phyloP scores from a whole-genome alignment of 2,797 vertebrate species.

The Psittacula echo region DNA sequence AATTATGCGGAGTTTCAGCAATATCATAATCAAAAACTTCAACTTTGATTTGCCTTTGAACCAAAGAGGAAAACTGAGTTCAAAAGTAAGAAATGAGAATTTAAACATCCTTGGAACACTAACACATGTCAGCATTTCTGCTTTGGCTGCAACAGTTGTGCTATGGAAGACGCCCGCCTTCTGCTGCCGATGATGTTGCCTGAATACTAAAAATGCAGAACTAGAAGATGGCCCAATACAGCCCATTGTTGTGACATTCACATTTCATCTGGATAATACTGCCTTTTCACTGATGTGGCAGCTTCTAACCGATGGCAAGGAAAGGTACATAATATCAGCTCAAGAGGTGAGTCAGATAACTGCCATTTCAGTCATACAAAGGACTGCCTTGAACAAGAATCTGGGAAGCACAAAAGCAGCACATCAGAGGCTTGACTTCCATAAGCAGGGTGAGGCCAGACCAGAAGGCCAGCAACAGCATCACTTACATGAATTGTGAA shows the following conservation, averaged over 20 bases:
- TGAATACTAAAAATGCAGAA: constrained; percentile 49
- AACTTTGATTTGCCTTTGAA: constrained; percentile 33
- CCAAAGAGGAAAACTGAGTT: constrained; percentile 26
- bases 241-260: not conserved
- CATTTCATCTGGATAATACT: constrained; percentile 23
- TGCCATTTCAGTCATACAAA: not conserved
- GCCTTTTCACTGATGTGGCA: constrained; percentile 18
- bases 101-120: constrained; percentile 46
- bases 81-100: not conserved
- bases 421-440: constrained; percentile 22
- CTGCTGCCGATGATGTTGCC: not conserved
- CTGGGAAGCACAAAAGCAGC: constrained; percentile 17
- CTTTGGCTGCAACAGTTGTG: not conserved
- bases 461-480: not conserved
- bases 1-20: not conserved
- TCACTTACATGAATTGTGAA: not conserved
- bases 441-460: not conserved
- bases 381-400: constrained; percentile 1
- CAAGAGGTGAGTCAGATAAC: constrained; percentile 6
- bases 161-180: not conserved
- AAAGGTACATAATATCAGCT: not conserved
- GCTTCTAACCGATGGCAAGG: constrained; percentile 16
- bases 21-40: not conserved
- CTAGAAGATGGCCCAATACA: constrained; percentile 6
- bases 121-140: constrained; percentile 24